These are phyloP conservation scores for Berghia stephanieae DNA, from an alignment of 1,140 invertebrate genomes.

Conservation along the genomic window DNA sequence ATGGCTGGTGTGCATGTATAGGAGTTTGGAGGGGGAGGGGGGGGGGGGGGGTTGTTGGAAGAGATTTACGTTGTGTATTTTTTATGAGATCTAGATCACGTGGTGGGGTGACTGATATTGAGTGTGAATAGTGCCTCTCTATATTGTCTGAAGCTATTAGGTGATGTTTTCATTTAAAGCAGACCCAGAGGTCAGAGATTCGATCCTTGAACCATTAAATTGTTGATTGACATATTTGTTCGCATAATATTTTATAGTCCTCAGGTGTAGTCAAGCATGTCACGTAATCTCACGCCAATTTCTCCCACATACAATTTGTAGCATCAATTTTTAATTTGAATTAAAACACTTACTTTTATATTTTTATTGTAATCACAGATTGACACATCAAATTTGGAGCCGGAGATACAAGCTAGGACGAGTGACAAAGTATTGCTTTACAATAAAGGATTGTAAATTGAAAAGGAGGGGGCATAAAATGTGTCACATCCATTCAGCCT, in stretches of 20 bases:
- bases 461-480: too few relatives aligned
- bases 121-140: neutral
- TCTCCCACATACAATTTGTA: too few relatives aligned
- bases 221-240: constrained; percentile 27
- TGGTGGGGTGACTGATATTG: too few relatives aligned
- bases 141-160: constrained; percentile 1
- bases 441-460: constrained; percentile 66
- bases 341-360: neutral
- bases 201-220: constrained; percentile 30
- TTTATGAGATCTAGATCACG: too few relatives aligned
- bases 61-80: too few relatives aligned
- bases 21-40: too few relatives aligned
- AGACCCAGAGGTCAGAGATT: constrained; percentile 16
- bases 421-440: constrained; percentile 50
- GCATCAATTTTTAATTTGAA: too few relatives aligned
- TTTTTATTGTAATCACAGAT: constrained; percentile 45
- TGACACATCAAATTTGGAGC: constrained; percentile 51
- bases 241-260: neutral
- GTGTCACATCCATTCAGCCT: too few relatives aligned
- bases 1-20: neutral
- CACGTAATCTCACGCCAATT: too few relatives aligned
- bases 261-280: too few relatives aligned
- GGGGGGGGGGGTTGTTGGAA: too few relatives aligned
- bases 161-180: constrained; percentile 23
- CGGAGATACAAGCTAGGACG: constrained; percentile 58